phyloP scores from a whole-genome alignment of 2,888 invertebrate genomes.

The Apotomis betuletana region DNA sequence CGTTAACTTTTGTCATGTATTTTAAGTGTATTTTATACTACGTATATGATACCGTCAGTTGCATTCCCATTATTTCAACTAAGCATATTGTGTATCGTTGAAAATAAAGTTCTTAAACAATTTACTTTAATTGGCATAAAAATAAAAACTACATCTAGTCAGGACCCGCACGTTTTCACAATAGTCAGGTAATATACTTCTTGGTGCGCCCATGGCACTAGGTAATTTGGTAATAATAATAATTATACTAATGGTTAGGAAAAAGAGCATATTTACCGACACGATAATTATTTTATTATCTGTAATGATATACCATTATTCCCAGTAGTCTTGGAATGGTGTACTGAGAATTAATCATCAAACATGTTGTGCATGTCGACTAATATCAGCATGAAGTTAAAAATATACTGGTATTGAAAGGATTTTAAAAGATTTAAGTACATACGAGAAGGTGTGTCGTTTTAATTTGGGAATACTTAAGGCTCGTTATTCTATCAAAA shows the following conservation, averaged over 20 bases:
- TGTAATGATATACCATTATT: slow-evolving; percentile 33
- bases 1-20: too few species aligned
- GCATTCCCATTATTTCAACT: too few species aligned
- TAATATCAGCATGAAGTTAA: slow-evolving; percentile 17
- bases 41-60: too few species aligned
- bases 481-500: too few species aligned
- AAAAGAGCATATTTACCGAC: slow-evolving; percentile 19
- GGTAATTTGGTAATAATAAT: slow-evolving; percentile 36
- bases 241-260: slow-evolving; percentile 24
- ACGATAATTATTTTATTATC: slow-evolving; percentile 34
- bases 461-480: too few species aligned
- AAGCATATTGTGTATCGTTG: too few species aligned
- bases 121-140: too few species aligned
- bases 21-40: too few species aligned
- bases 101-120: too few species aligned
- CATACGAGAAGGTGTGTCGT: too few species aligned
- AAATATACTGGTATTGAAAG: slow-evolving; percentile 14
- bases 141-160: too few species aligned
- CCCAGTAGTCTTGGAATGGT: slow-evolving; percentile 23
- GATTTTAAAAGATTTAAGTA: neutral
- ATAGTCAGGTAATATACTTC: neutral
- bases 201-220: slow-evolving; percentile 1
- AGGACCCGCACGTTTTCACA: neutral
- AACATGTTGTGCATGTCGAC: slow-evolving; percentile 11
- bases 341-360: slow-evolving; percentile 20